These are phyloP conservation scores for Oreochromis mossambicus DNA, from an alignment of 2,797 vertebrate genomes.

Conservation along the genomic window DNA sequence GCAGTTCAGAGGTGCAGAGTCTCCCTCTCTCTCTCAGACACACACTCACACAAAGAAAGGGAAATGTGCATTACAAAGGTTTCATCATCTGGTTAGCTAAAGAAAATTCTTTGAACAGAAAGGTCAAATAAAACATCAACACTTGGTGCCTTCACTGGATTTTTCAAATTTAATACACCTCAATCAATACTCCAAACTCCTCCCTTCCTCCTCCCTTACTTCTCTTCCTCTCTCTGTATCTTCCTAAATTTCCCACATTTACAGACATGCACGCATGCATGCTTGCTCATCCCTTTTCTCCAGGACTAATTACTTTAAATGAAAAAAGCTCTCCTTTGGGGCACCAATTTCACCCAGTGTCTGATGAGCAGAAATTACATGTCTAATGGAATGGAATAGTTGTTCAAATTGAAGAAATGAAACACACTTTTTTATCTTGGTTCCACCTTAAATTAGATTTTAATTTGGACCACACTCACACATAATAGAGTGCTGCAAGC, in stretches of 20 bases:
- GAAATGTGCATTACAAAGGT: background rate
- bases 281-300: slow-evolving; percentile 59
- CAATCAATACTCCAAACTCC: slow-evolving; percentile 18
- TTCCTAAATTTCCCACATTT: background rate
- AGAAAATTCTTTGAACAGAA: background rate
- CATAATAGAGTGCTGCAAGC: slow-evolving; percentile 59
- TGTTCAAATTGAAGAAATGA: slow-evolving; percentile 71
- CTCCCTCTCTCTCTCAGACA: background rate
- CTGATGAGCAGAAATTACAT: slow-evolving; percentile 88
- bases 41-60: background rate
- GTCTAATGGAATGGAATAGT: slow-evolving; percentile 82
- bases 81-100: background rate
- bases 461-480: slow-evolving; percentile 66
- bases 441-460: slow-evolving; percentile 70
- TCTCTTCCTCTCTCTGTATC: background rate
- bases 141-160: background rate
- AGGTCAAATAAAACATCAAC: background rate
- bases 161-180: background rate
- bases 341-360: slow-evolving; percentile 74
- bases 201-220: background rate
- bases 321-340: slow-evolving; percentile 74
- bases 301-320: slow-evolving; percentile 80
- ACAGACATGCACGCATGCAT: slow-evolving; percentile 22
- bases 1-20: background rate
- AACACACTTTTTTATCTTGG: slow-evolving; percentile 47